Base-by-base conservation (phyloP, 2,797 vertebrate genomes). In the Fistularia tabacaria region DNA sequence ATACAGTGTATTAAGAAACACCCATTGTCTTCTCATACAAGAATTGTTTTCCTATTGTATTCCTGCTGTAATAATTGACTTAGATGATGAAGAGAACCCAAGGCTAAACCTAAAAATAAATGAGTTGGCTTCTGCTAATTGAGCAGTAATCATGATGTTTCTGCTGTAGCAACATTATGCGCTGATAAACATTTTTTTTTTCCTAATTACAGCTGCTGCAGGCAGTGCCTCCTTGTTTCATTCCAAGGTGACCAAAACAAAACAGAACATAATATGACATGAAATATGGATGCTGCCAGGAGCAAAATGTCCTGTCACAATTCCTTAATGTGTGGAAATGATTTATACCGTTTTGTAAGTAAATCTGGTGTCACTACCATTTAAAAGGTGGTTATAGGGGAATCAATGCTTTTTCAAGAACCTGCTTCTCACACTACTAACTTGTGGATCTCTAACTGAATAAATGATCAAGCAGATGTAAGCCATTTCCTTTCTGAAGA, bases 191-290 rank as follows among this genome's bases (percentile, higher is more conserved):
- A 86, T 75, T 87, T 77, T 85, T 84, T 45, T 44, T 41, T 41
- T 51, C 8, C 84, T 87, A 89, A 90, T 88, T 83, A 84, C 80
- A 85, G 84, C 80, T 76, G 85, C 88, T 88, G 81, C 85, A 87
- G 86, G 86, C 87, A 6, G 71, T 45, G 69, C 70, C 69, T 80
- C 73, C 57, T 71, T 52, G 72, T 82, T 86, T 69, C 67, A 75
- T 62, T 83, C 77, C 87, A 91, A 91, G 89, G 88, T 92, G 88
- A 91, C 87, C 88, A 36, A 51, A 84, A 80, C 80, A 86, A 81
- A 89, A 85, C 51, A 50, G 60, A 43, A 77, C 74, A 57, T 85
- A 87, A 89, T 87, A 87, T 85, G 87, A 88, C 70, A 88, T 86
- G 85, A 86, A 87, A 90, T 60, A 85, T 51, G 61, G 78, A 88